These are phyloP conservation scores for Vidua macroura DNA, from an alignment of 2,113 vertebrate genomes.

Conservation along the genomic window DNA sequence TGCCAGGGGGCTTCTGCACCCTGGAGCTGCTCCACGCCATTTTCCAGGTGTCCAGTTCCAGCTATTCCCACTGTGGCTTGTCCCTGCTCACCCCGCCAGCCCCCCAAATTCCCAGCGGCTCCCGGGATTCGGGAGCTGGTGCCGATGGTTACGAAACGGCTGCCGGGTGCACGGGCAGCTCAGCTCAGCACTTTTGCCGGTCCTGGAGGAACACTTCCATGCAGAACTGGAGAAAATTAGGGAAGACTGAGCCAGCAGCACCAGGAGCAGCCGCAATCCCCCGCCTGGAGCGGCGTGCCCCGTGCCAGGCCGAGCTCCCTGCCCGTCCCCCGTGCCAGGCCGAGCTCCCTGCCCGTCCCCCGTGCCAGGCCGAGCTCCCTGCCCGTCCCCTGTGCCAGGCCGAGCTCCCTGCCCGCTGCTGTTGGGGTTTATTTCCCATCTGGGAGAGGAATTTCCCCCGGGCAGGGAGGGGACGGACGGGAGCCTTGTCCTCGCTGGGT, in stretches of 20 bases:
- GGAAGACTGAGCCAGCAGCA: not conserved
- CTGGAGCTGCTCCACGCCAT: not conserved
- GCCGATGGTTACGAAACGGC: not conserved
- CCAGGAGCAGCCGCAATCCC: not conserved
- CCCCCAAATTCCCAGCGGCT: not conserved
- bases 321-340: not conserved
- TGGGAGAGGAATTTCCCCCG: not conserved
- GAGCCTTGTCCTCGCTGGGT: not conserved
- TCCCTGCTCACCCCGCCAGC: not conserved
- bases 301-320: not conserved
- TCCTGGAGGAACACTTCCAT: not conserved
- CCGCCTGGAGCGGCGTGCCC: not conserved
- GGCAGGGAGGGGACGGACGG: not conserved
- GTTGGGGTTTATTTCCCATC: rapidly evolving
- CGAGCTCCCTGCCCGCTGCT: not conserved
- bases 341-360: not conserved
- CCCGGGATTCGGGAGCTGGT: rapidly evolving
- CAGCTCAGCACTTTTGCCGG: not conserved
- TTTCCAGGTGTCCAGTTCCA: not conserved
- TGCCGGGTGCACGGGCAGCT: not conserved
- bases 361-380: not conserved
- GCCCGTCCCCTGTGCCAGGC: not conserved
- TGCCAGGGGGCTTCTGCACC: not conserved
- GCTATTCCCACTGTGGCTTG: rapidly evolving
- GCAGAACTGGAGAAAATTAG: slow-evolving; percentile 5